A percentile compares a stretch with the other conserved stretches of the same genome.
phyloP scores from a whole-genome alignment of 2,113 vertebrate species.

The Callaeas wilsoni region DNA sequence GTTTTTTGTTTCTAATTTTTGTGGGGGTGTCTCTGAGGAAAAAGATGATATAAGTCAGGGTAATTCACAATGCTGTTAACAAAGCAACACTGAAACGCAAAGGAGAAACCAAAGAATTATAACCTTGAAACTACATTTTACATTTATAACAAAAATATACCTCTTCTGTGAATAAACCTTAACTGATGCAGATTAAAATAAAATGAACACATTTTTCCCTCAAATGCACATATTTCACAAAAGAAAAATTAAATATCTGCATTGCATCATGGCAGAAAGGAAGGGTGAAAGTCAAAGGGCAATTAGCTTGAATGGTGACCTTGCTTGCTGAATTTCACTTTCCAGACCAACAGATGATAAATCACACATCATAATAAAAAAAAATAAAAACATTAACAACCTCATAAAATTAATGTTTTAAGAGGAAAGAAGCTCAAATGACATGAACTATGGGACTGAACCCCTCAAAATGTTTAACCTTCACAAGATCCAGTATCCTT shows the following conservation, averaged over 20 bases:
- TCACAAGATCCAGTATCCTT: not conserved
- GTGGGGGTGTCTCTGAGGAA: not conserved
- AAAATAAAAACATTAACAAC: not conserved
- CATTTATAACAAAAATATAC: not conserved
- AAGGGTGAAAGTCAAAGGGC: not conserved
- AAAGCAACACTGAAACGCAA: not conserved
- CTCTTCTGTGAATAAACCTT: not conserved
- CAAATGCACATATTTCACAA: not conserved
- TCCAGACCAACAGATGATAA: not conserved
- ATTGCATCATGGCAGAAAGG: not conserved
- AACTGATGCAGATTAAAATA: not conserved
- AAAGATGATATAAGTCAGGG: not conserved
- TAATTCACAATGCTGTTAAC: not conserved
- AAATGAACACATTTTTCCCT: not conserved
- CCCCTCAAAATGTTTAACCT: not conserved
- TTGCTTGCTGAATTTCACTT: not conserved
- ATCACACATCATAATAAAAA: not conserved
- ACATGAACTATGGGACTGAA: not conserved
- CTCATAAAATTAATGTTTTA: not conserved
- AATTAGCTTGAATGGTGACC: not conserved
- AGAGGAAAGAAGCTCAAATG: not conserved
- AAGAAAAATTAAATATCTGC: not conserved
- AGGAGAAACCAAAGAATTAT: not conserved
- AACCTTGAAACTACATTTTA: not conserved
- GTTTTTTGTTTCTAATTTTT: not conserved